A percentile compares a stretch with the other conserved stretches of the same genome.
These are phyloP conservation scores for Agonopterix heracliana DNA, from an alignment of 2,888 invertebrate species.

Conservation along the genomic window DNA sequence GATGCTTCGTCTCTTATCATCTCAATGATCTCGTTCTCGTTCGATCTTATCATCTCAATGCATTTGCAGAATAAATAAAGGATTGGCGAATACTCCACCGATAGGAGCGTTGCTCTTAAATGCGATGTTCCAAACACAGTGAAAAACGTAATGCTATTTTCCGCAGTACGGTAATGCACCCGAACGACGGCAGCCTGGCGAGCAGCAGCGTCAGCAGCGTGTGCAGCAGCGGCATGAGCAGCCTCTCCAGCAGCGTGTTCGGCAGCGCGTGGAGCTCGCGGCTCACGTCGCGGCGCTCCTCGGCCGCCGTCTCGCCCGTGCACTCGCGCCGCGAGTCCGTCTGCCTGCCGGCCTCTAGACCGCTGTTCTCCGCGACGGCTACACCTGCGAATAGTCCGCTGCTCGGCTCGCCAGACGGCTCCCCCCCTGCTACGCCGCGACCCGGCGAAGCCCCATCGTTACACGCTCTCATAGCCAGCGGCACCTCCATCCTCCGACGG, in stretches of 20 bases:
- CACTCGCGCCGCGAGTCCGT: constrained; percentile 87
- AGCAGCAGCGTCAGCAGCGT: constrained; percentile 80
- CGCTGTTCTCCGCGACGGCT: constrained; percentile 86
- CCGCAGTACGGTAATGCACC: constrained; percentile 89
- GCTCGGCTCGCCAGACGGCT: constrained; percentile 72
- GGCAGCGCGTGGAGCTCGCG: constrained; percentile 80
- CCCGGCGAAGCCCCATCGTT: constrained; percentile 77
- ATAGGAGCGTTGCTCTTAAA: no score
- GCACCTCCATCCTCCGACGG: constrained; percentile 61
- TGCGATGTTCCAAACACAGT: no score
- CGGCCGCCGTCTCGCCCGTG: constrained; percentile 70
- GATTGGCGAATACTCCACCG: no score
- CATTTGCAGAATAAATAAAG: no score
- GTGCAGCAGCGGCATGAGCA: constrained; percentile 76
- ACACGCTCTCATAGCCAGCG: constrained; percentile 71
- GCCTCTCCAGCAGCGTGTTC: constrained; percentile 62
- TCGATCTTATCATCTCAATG: no score
- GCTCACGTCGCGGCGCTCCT: constrained; percentile 73
- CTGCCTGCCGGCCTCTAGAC: constrained; percentile 82
- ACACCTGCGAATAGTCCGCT: constrained; percentile 93
- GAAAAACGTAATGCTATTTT: constrained; percentile 4
- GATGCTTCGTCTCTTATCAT: no score
- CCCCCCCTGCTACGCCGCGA: constrained; percentile 78
- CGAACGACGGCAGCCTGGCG: constrained; percentile 87
- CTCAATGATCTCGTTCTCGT: no score